A percentile compares a stretch with the other conserved stretches of the same genome.
These are phyloP conservation scores for Bolborhynchus lineola DNA, from an alignment of 2,113 vertebrate species.

Conservation along the genomic window DNA sequence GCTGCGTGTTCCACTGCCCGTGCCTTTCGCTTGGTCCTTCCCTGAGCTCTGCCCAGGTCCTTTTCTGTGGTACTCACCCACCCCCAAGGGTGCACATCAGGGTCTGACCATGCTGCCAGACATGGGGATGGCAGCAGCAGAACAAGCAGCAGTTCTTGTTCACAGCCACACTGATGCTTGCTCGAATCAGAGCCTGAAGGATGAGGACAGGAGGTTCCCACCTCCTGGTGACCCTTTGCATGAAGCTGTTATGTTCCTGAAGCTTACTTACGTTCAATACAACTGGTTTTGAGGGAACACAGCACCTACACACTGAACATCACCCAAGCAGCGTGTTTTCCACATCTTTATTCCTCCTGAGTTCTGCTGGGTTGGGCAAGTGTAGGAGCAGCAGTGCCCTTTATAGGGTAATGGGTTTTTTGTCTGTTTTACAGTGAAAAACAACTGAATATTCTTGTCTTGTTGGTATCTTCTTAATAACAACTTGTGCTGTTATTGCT, in stretches of 20 bases:
- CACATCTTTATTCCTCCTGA: neutral
- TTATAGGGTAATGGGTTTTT: neutral
- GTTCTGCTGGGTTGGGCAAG: neutral
- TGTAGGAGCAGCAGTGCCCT: neutral
- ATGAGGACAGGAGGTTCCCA: neutral
- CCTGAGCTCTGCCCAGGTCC: neutral
- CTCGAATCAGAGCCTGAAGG: neutral
- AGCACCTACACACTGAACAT: neutral
- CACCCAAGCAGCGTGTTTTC: neutral
- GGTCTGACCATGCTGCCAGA: neutral
- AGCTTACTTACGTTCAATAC: neutral
- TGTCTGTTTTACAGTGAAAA: neutral
- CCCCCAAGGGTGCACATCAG: neutral
- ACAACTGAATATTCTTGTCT: neutral
- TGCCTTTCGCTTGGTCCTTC: neutral
- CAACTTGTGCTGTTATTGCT: fast-evolving
- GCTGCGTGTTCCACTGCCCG: neutral
- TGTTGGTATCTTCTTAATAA: neutral
- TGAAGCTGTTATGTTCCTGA: neutral
- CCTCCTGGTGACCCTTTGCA: neutral
- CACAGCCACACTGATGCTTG: fast-evolving
- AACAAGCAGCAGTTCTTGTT: neutral
- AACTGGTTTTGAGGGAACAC: no score
- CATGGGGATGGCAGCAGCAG: neutral
- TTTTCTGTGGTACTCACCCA: neutral